Percentiles rank a stretch among this genome's conserved stretches.
Evolutionary conservation across 2,113 vertebrate species (phyloP).

Genomic region (Forbesichthys papilliferus): DNA sequence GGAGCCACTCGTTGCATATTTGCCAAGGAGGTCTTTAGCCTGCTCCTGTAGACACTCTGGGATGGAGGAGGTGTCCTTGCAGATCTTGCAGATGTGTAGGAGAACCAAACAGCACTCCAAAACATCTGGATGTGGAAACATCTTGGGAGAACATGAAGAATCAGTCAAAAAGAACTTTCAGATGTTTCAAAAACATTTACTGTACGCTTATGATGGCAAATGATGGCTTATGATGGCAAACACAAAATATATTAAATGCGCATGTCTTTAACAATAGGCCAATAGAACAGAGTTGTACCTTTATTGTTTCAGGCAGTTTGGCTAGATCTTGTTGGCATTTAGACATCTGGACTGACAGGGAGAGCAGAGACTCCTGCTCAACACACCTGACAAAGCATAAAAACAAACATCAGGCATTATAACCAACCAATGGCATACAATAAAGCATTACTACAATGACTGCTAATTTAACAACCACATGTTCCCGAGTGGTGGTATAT

Average conservation of each 20-base stretch:
- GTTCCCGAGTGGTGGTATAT: no score
- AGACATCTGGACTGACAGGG: conserved; percentile 81
- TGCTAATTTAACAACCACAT: no score
- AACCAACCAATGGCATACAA: neutral
- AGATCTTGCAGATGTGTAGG: conserved; percentile 70
- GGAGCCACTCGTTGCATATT: conserved; percentile 39
- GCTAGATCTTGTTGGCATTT: conserved; percentile 79
- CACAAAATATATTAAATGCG: neutral
- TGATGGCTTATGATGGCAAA: neutral
- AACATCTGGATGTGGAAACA: conserved; percentile 85
- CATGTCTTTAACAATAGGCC: no score
- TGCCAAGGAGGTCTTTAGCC: conserved; percentile 77
- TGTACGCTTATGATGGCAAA: neutral
- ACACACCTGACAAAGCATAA: conserved; percentile 50
- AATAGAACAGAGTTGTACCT: conserved; percentile 52
- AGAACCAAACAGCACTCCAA: conserved; percentile 89
- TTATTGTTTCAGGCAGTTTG: conserved; percentile 74
- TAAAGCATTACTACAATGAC: no score
- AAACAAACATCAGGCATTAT: neutral
- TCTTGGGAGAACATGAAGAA: conserved; percentile 62
- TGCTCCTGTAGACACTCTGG: conserved; percentile 54
- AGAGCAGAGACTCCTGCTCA: conserved; percentile 74
- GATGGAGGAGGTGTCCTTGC: conserved; percentile 49
- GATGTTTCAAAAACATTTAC: neutral
- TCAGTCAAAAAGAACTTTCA: neutral